Evolutionary conservation across 2,113 vertebrate genomes (phyloP), one percentile per base, ranked within the genome.

Genomic region (Alligator mississippiensis): DNA sequence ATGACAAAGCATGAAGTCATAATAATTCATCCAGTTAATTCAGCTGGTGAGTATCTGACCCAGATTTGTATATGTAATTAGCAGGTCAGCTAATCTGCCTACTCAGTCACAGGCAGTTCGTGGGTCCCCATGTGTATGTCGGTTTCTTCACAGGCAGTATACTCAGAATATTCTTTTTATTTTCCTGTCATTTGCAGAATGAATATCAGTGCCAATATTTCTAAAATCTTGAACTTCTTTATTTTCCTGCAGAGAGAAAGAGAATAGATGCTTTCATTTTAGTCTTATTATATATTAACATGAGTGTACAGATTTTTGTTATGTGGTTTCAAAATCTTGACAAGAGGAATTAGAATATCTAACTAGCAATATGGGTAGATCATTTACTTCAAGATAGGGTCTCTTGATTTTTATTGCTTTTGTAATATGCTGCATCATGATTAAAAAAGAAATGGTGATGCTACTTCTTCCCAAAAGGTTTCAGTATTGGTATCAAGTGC

Each of bases 61-160:
- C 63, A 90, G 28, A 91, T 92, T 94, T 83, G 79, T 61, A 0
- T 54, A 14, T 70, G 59, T 77, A 68, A 94, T 92, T 93, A 93
- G 60, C 38, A 77, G 5, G 89, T 83, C 13, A 74, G n/a, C 16
- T 81, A 16, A 68, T 93, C 64, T 74, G 57, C 76, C 85, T 82
- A 62, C 54, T 72, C 27, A 84, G 19, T 59, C 68, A 66, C 74
- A 90, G 10, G 21, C 27, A 93, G 82, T 86, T 82, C 55, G 47
- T 93, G 47, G 22, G 55, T 84, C 64, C 89, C 91, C 80, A 68
- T 55, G 94, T 92, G 59, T 13, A 59, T 38, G 64, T 38, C 11
- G 25, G 57, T 63, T 74, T 81, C 9, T 66, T 87, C 27, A n/a
- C 2, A 78, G 19, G 2, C 17, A 21, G 1, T 28, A 15, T n/a